A percentile compares a stretch with the other conserved stretches of the same genome.
Evolutionary conservation across 2,113 vertebrate species (phyloP).

Genomic region (Serinus canaria): DNA sequence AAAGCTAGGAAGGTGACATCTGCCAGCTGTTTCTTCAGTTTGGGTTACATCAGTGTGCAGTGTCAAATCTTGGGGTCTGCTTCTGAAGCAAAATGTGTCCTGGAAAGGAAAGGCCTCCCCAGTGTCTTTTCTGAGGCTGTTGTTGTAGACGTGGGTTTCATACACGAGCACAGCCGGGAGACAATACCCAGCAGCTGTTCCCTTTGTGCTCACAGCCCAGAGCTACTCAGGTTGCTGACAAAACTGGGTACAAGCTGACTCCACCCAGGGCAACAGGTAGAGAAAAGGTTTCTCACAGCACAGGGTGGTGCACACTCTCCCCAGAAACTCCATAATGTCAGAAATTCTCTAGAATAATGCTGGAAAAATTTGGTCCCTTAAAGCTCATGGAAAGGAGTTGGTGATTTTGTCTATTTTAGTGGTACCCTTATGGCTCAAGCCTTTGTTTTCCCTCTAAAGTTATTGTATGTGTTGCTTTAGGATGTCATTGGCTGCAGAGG

Average conservation of each 20-base stretch:
- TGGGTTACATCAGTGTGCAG: background rate
- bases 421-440: background rate
- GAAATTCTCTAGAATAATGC: background rate
- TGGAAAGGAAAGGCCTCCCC: background rate
- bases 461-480: background rate
- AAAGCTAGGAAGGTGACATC: background rate
- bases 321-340: background rate
- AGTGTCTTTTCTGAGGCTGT: background rate
- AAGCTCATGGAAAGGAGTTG: background rate
- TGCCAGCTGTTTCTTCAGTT: background rate
- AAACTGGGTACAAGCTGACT: background rate
- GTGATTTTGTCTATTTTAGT: background rate
- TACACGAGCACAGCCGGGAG: rapidly evolving
- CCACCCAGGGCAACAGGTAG: background rate
- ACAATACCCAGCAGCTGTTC: background rate
- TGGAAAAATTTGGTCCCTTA: background rate
- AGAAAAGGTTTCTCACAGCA: background rate
- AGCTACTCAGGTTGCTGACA: background rate
- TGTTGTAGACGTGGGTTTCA: background rate
- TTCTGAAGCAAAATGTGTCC: background rate
- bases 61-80: background rate
- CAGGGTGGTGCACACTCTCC: background rate
- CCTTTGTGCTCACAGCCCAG: background rate
- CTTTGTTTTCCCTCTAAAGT: background rate
- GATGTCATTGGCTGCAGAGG: background rate